Conservation (phyloP, 2,888 invertebrate species). For the Lamproptera curius region DNA sequence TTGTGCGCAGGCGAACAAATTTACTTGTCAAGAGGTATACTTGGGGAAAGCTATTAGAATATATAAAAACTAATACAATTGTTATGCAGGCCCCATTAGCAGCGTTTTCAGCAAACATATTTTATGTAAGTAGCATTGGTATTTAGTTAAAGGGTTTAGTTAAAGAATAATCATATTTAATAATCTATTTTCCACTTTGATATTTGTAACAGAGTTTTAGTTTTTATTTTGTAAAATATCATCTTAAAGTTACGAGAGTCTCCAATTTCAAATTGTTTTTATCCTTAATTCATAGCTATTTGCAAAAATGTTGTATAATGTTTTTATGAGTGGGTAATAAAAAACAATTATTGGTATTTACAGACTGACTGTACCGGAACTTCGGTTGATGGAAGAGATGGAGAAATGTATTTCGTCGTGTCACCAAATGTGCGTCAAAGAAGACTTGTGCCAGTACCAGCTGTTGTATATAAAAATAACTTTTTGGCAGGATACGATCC, state of each 20-base stretch:
- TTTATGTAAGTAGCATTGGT: slow-evolving; percentile 76
- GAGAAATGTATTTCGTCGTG: slow-evolving; percentile 92
- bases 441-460: slow-evolving; percentile 89
- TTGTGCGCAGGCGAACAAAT: slow-evolving; percentile 89
- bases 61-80: slow-evolving; percentile 84
- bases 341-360: slow-evolving; percentile 37
- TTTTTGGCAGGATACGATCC: slow-evolving; percentile 93
- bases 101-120: slow-evolving; percentile 89
- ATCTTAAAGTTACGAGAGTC: not conserved
- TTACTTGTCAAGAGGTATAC: slow-evolving; percentile 88
- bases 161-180: not conserved
- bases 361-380: slow-evolving; percentile 88
- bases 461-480: slow-evolving; percentile 85
- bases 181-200: too few relatives aligned
- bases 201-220: too few relatives aligned
- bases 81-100: slow-evolving; percentile 87
- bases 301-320: too few relatives aligned
- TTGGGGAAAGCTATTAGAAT: slow-evolving; percentile 86
- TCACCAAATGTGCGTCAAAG: slow-evolving; percentile 88
- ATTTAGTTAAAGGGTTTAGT: not conserved
- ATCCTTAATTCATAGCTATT: too few relatives aligned
- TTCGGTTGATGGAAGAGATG: slow-evolving; percentile 87
- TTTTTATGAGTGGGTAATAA: too few relatives aligned
- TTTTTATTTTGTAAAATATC: too few relatives aligned
- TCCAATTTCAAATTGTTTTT: not conserved